These are phyloP conservation scores for Pagrus major DNA, from an alignment of 2,113 vertebrate species.

Conservation along the genomic window DNA sequence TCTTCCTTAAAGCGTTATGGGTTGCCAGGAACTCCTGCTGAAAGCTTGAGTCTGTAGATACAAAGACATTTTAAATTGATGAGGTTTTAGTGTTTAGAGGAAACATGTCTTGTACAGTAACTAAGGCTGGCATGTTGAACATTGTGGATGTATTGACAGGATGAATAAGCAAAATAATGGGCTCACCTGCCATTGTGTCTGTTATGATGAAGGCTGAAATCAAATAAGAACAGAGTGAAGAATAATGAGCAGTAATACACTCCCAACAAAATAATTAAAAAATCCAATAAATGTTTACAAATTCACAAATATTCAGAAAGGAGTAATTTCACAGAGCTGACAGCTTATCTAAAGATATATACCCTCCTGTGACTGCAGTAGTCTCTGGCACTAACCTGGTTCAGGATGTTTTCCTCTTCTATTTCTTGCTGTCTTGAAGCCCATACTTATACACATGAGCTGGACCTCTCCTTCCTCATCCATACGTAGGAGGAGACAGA, in stretches of 20 bases:
- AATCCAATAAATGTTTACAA: not conserved
- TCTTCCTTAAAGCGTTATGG: slow-evolving; percentile 77
- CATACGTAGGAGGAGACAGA: slow-evolving; percentile 52
- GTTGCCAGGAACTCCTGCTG: slow-evolving; percentile 68
- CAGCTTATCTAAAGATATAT: not conserved
- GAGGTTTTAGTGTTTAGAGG: not conserved
- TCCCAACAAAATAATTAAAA: not conserved
- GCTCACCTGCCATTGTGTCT: slow-evolving; percentile 67
- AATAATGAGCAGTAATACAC: not conserved
- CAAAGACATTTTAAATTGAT: not conserved
- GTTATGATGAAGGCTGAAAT: slow-evolving; percentile 27
- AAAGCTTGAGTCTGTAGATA: slow-evolving; percentile 62
- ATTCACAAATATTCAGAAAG: not conserved
- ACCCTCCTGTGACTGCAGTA: not conserved
- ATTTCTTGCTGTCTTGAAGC: not conserved
- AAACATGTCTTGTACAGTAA: not conserved
- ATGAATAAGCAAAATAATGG: no score
- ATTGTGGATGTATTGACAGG: not conserved
- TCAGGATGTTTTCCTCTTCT: not conserved
- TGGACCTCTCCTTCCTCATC: not conserved
- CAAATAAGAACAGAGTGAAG: slow-evolving; percentile 10
- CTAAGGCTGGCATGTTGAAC: not conserved
- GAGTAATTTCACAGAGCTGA: not conserved
- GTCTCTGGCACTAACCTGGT: slow-evolving; percentile 27
- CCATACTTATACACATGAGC: slow-evolving; percentile 37